phyloP scores from a whole-genome alignment of 2,888 invertebrate genomes.

The Cheilosia scutellata region DNA sequence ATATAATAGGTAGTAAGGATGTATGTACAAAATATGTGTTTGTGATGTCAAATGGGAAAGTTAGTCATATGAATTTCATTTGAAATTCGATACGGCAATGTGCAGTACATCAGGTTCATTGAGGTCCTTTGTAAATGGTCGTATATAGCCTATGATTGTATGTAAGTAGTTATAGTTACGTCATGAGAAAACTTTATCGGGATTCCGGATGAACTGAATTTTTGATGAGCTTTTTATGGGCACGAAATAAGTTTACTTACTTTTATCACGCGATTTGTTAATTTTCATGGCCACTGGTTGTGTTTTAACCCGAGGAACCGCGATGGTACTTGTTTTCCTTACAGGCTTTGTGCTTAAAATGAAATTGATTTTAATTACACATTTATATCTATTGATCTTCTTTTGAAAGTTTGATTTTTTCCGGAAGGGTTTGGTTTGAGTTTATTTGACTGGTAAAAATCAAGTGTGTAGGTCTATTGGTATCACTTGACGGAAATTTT shows the following conservation, averaged over 20 bases:
- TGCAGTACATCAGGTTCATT: background rate
- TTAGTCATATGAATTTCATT: constrained; percentile 26
- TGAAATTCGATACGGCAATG: constrained; percentile 27
- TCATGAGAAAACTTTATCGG: background rate
- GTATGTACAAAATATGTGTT: too few species aligned
- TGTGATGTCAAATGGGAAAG: constrained; percentile 4
- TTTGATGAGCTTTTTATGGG: constrained; percentile 35
- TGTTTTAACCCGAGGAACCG: constrained; percentile 5
- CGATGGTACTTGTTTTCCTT: background rate
- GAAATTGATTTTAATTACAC: too few species aligned
- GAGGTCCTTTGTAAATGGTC: background rate
- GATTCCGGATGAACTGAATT: constrained; percentile 15
- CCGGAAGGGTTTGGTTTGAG: too few species aligned
- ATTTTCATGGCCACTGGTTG: constrained; percentile 56
- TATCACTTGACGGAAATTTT: too few species aligned
- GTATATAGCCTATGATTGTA: too few species aligned
- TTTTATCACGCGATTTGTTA: constrained; percentile 48
- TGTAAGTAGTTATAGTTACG: too few species aligned
- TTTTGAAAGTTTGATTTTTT: too few species aligned
- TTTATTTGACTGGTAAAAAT: background rate
- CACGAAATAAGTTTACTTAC: constrained; percentile 35
- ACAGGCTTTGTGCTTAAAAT: too few species aligned
- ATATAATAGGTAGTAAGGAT: background rate
- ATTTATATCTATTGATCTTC: too few species aligned
- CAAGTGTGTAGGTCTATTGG: too few species aligned